Evolutionary conservation across 2,113 vertebrate species (phyloP), one percentile per base, ranked within the genome.

Genomic region (Mobula birostris): DNA sequence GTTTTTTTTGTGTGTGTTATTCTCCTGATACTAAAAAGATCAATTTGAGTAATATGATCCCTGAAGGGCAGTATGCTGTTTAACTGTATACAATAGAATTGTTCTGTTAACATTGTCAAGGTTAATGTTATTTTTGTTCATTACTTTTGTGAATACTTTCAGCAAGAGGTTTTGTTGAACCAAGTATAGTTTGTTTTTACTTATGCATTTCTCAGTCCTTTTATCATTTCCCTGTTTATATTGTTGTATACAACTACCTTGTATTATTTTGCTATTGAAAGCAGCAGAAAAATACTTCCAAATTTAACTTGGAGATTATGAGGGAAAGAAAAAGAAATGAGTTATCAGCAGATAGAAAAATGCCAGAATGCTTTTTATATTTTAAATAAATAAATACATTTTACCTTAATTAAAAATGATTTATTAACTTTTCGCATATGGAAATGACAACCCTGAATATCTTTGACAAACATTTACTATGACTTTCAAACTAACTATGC

Each of bases 51-150:
- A 74, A 93, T 56, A 12, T 93, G 40, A 56, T 74, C 91, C 70
- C 61, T 74, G n/a, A 93, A 74, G 24, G 90, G 40, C 29, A 32
- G 85, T 19, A 90, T 66, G n/a, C 21, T 76, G 91, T 93, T 93
- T 76, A 93, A 93, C 36, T 48, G 70, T 74, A 93, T 76, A 29
- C 7, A 74, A 24, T 40, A 1, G 21, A 74, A 56, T 74, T 93
- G 74, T 93, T 74, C 91, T 76, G 36, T 93, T 93, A 74, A 93
- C 91, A 93, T 72, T 74, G 68, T 56, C 91, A 93, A 74, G 36
- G 36, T 93, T 93, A 93, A 93, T 74, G 91, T 93, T 93, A 93
- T 76, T 76, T 93, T 21, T 93, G 68, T 56, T 32, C 24, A 48
- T 74, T 76, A 14, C 32, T 70, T 56, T 48, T 29, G 70, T 72